Evolutionary conservation across 2,888 invertebrate species (phyloP).

Genomic region (Rosalia funebris): DNA sequence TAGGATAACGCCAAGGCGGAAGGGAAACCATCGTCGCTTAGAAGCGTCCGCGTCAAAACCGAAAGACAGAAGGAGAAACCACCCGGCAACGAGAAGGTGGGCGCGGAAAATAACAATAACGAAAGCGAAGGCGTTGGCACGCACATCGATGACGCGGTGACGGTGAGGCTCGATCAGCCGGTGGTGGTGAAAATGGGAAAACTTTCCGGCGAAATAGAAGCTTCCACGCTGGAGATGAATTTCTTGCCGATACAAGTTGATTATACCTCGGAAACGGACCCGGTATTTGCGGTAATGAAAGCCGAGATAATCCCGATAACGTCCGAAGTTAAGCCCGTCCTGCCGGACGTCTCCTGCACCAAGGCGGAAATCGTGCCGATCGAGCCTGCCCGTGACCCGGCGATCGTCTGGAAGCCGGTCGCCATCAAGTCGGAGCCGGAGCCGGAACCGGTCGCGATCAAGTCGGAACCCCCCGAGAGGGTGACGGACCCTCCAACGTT

Average conservation of each 20-base stretch:
- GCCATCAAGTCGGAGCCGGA: conserved; percentile 32
- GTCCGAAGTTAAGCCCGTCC: conserved; percentile 34
- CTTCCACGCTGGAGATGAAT: too few relatives aligned
- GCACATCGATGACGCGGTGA: too few relatives aligned
- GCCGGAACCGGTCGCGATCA: conserved; percentile 62
- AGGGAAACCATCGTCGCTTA: conserved; percentile 67
- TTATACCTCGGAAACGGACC: conserved; percentile 23
- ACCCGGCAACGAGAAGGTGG: conserved; percentile 43
- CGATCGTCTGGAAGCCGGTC: too few relatives aligned
- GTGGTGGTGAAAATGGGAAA: too few relatives aligned
- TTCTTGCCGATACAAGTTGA: conserved; percentile 8
- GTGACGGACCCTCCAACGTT: conserved; percentile 59
- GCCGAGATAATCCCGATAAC: conserved; percentile 35
- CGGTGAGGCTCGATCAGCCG: too few relatives aligned
- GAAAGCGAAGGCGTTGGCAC: too few relatives aligned
- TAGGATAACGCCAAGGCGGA: conserved; percentile 55
- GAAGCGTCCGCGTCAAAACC: conserved; percentile 76
- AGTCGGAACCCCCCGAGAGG: conserved; percentile 54
- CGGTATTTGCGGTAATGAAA: conserved; percentile 32
- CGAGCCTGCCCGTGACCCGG: too few relatives aligned
- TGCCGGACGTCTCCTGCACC: conserved; percentile 20
- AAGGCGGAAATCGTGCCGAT: conserved; percentile 29
- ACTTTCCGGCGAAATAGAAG: too few relatives aligned
- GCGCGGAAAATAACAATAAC: conserved; percentile 36
- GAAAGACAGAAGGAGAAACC: conserved; percentile 63